A percentile compares a stretch with the other conserved stretches of the same genome.
Evolutionary conservation across 1,140 invertebrate species (phyloP).

Genomic region (Mizuhopecten yessoensis): DNA sequence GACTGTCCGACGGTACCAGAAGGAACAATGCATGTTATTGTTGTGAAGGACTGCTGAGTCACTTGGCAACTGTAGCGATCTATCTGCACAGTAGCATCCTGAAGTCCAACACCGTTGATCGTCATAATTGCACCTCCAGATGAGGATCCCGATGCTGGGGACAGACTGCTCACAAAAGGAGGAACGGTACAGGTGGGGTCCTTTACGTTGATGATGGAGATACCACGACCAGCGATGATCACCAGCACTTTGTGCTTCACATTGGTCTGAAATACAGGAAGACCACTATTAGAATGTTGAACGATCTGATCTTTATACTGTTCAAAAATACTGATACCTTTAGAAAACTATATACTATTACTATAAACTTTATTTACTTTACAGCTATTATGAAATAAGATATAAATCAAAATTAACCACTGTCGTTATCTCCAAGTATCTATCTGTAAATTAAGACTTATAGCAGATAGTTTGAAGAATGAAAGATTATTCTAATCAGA

Average conservation of each 20-base stretch:
- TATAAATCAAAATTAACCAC: no score
- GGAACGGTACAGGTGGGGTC: conserved; percentile 62
- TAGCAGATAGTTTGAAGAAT: no score
- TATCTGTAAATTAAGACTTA: no score
- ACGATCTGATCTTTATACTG: no score
- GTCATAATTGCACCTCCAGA: conserved; percentile 66
- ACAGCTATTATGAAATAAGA: no score
- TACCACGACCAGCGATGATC: conserved; percentile 71
- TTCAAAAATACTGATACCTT: no score
- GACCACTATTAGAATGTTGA: no score
- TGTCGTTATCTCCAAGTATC: no score
- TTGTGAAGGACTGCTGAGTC: conserved; percentile 58
- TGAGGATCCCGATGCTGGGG: conserved; percentile 65
- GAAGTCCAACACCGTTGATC: conserved; percentile 68
- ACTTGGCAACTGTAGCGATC: conserved; percentile 51
- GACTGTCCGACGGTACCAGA: conserved; percentile 33
- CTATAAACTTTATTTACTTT: no score
- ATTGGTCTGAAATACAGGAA: conserved; percentile 45
- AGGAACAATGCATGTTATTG: conserved; percentile 60
- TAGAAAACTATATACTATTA: no score
- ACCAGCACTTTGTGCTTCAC: conserved; percentile 58
- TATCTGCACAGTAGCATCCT: conserved; percentile 52
- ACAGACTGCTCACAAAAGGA: conserved; percentile 62
- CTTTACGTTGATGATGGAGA: conserved; percentile 62
- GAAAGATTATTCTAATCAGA: no score